Evolutionary conservation across 92 coral and sea anemone species (phyloP).

Genomic region (Montipora capitata): DNA sequence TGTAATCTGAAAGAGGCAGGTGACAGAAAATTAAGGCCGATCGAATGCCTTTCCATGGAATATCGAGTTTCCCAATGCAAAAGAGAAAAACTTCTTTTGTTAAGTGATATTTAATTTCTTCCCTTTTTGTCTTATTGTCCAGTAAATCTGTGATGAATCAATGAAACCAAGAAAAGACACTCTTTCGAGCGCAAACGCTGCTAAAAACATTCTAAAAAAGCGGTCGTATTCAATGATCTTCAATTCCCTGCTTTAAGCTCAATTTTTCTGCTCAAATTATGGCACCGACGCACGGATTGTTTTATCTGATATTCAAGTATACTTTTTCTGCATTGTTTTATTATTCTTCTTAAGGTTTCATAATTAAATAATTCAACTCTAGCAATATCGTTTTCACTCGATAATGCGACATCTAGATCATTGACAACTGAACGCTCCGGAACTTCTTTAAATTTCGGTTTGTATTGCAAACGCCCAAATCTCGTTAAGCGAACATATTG

Average conservation of each 20-base stretch:
- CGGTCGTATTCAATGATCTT: too few species aligned
- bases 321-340: neutral
- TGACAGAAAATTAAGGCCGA: conserved; percentile 13
- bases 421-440: neutral
- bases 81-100: conserved; percentile 8
- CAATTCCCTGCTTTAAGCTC: too few species aligned
- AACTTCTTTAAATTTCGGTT: neutral
- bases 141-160: neutral
- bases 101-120: conserved; percentile 16
- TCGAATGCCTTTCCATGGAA: conserved; percentile 38
- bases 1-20: conserved; percentile 29
- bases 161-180: neutral
- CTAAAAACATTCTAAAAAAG: too few species aligned
- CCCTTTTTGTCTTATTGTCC: conserved; percentile 12
- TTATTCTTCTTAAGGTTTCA: neutral
- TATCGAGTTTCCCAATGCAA: conserved; percentile 31
- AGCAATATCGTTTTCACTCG: conserved; percentile 20
- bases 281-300: neutral
- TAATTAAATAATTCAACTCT: neutral
- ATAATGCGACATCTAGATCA: conserved; percentile 16
- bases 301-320: conserved; percentile 8
- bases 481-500: conserved; percentile 14
- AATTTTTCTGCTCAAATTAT: too few species aligned
- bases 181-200: too few species aligned
- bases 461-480: neutral